Base-by-base conservation (phyloP, 1,140 invertebrate genomes). In the Zeugodacus cucurbitae region DNA sequence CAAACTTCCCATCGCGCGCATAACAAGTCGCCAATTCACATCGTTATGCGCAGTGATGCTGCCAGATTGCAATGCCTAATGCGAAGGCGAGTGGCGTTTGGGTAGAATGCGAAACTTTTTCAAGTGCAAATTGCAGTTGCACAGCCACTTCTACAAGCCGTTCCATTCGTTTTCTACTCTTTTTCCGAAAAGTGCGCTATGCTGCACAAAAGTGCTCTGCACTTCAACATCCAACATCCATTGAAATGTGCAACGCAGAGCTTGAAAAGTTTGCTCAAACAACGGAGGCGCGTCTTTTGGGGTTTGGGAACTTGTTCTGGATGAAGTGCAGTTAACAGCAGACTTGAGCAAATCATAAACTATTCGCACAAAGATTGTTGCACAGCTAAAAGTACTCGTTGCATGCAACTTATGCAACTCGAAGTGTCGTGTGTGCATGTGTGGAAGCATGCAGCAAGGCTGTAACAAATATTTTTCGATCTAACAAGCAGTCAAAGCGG, bases 71-170 rank as follows among this genome's bases (percentile, higher is more conserved):
- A 41, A 7, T 11, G 7, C 11, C 29, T 34, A 29, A 32, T 37
- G 64, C 7, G 17, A 6, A n/a, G n/a, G 37, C 26, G 41, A 8
- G 34, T 41, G n/a, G 74, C 20, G 74, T 29, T 32, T 54, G 48
- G 22, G 37, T 41, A 22, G 6, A 54, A 22, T 14, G 34, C 34
- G n/a, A 82, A 48, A 82, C 34, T 48, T 82, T 82, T 82, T 82
- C 74, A 82, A 82, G 74, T 82, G 41, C 74, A 82, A 82, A 82
- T 82, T 82, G 37, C 41, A 82, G 74, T 48, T 54, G 48, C 70
- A 41, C 70, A 41, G 20, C 17, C 41, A 48, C 8, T 48, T 48
- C 26, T 20, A 37, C 34, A 41, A 22, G 17, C 17, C 34, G n/a
- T 6, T 17, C 22, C 7, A 48, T 41, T 26, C 41, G 41, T 44